Percentiles rank a stretch among this genome's conserved stretches.
Conservation (phyloP, 2,888 invertebrate species). For the Spialia ferax region DNA sequence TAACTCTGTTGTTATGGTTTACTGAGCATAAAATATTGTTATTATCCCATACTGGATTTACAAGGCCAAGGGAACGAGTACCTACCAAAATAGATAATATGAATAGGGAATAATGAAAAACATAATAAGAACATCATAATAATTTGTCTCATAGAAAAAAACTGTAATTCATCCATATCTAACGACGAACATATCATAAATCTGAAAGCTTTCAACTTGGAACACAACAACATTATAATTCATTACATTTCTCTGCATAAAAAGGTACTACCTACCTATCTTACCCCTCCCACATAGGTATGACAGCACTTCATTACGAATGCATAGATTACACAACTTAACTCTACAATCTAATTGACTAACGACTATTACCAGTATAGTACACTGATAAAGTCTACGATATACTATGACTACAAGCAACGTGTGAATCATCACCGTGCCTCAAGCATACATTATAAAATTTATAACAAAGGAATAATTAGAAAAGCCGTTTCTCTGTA, state of each 20-base stretch:
- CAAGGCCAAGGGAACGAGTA: neutral
- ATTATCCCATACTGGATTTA: neutral
- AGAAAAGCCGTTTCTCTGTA: constrained; percentile 21
- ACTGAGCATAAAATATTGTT: neutral
- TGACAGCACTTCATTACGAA: constrained; percentile 5
- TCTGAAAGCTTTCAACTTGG: too few relatives aligned
- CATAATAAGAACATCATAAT: too few relatives aligned
- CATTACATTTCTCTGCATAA: neutral
- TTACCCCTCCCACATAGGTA: neutral
- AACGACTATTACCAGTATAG: neutral
- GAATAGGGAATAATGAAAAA: too few relatives aligned
- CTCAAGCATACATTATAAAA: neutral
- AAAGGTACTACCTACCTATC: too few relatives aligned
- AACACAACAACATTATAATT: too few relatives aligned
- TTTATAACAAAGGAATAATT: neutral
- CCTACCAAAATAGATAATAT: too few relatives aligned
- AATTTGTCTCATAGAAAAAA: too few relatives aligned
- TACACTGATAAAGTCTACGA: neutral
- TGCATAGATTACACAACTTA: constrained; percentile 14
- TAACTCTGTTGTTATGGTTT: neutral
- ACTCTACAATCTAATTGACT: constrained; percentile 7
- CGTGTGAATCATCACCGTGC: constrained; percentile 1
- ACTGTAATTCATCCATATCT: too few relatives aligned
- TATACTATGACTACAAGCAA: constrained; percentile 2
- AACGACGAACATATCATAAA: too few relatives aligned